Conservation (phyloP, 1,140 invertebrate genomes). For the Dinothrombium tinctorium region DNA sequence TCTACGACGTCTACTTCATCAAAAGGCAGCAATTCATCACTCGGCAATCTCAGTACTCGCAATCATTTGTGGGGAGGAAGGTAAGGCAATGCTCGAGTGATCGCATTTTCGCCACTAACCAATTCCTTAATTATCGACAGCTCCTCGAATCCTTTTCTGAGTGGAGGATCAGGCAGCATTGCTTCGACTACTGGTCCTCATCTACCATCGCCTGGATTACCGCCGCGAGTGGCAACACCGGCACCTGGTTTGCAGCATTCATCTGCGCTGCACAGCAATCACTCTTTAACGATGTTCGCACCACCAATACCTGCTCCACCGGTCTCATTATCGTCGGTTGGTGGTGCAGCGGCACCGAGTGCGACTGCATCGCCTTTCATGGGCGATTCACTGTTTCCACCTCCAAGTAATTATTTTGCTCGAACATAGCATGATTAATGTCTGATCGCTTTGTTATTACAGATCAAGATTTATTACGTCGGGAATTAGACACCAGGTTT, state of each 20-base stretch:
- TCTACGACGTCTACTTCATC: no score
- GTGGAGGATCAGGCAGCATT: neutral
- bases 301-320: conserved; percentile 19
- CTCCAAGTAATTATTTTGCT: conserved; percentile 35
- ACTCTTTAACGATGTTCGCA: conserved; percentile 20
- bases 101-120: no score
- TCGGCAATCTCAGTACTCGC: no score
- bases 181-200: no score
- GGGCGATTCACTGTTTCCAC: conserved; percentile 49
- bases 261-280: no score
- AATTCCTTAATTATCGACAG: neutral
- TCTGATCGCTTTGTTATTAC: conserved; percentile 4
- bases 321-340: conserved; percentile 21
- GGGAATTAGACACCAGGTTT: conserved; percentile 73
- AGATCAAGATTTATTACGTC: conserved; percentile 47
- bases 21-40: no score
- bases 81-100: no score
- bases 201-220: neutral
- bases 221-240: neutral
- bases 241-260: neutral
- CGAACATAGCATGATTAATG: no score
- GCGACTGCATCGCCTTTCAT: conserved; percentile 55
- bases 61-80: no score
- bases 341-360: conserved; percentile 23
- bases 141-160: neutral